Base-by-base conservation (phyloP, 2,113 vertebrate species). In the Patagioenas fasciata region DNA sequence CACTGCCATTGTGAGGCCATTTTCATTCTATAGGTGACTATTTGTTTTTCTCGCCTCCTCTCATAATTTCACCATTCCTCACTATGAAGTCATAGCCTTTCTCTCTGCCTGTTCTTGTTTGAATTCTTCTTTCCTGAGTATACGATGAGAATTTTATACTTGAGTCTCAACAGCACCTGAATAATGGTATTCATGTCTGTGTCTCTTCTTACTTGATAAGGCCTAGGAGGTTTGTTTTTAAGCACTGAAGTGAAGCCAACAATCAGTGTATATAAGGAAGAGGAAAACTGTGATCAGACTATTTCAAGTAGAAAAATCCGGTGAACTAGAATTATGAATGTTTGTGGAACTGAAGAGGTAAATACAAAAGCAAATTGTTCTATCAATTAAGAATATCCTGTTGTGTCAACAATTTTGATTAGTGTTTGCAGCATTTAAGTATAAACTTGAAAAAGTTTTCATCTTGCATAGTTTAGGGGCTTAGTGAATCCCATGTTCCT, bases 51-150 rank as follows among this genome's bases (percentile, higher is more conserved):
- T 75, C 2, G 0, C 40, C 38, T 91, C 26, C 15, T 91, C 18
- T 48, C 34, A 23, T 67, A 79, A 56, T 81, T 94, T 85, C 65
- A 32, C 32, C 18, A 6, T 93, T 91, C 53, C 32, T 89, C 29
- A 50, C 53, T 72, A 23, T 69, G 66, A 72, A 80, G 34, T 91
- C 81, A 72, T 42, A 88, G 15, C 34, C 32, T 73, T 44, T 75
- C 44, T 71, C 69, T 91, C 29, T 96, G 73, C 66, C 70, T 38
- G 2, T 89, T 79, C 84, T 91, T 95, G 89, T 74, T 87, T 53
- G 61, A 74, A 51, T 93, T 93, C 51, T 50, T 71, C 50, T 77
- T 80, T 80, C 50, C 21, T 62, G 54, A 90, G 15, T 53, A 21
- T 65, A 26, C 32, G 29, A 42, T 91, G 47, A 80, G 65, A 60